phyloP scores from a whole-genome alignment of 2,797 vertebrate genomes.

The Simalia tracyae region DNA sequence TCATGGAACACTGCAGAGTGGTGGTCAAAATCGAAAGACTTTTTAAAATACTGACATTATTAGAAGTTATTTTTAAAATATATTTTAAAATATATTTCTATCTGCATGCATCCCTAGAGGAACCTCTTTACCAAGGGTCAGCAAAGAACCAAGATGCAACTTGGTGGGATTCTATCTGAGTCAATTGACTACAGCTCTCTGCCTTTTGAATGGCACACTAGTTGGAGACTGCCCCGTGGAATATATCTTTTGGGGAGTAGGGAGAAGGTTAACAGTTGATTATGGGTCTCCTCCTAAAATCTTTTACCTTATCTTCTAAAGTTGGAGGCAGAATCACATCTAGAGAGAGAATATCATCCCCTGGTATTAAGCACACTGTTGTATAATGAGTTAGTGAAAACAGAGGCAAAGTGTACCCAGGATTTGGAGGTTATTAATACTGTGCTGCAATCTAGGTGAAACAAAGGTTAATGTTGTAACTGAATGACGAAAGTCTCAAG shows the following conservation, averaged over 20 bases:
- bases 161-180: neutral
- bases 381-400: neutral
- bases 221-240: neutral
- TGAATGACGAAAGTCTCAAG: neutral
- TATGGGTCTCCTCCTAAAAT: neutral
- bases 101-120: neutral
- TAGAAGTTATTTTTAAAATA: no score
- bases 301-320: neutral
- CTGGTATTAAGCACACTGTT: neutral
- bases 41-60: no score
- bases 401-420: neutral
- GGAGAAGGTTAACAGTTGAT: neutral
- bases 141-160: neutral
- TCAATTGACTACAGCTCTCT: neutral
- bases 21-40: no score
- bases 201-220: neutral
- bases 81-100: no score
- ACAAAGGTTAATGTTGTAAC: neutral
- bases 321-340: neutral
- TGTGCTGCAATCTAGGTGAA: neutral
- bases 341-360: neutral
- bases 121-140: neutral
- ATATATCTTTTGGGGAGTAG: neutral
- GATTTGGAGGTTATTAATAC: neutral
- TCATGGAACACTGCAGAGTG: no score